phyloP scores from a whole-genome alignment of 2,888 invertebrate genomes.

The Hartigia nigra region DNA sequence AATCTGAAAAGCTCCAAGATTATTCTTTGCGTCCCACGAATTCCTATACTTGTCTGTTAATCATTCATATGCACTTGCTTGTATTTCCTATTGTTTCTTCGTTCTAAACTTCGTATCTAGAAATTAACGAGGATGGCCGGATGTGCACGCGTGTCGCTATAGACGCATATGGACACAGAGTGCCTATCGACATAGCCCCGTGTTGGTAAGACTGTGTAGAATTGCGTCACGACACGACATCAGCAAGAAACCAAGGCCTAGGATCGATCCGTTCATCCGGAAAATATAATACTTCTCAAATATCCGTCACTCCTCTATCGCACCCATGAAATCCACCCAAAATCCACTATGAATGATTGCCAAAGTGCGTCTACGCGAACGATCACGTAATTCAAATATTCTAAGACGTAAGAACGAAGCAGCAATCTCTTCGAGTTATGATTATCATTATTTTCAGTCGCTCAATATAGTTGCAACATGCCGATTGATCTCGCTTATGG shows the following conservation, averaged over 20 bases:
- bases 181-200: neutral
- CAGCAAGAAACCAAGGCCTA: neutral
- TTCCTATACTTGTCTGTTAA: neutral
- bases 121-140: neutral
- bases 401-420: neutral
- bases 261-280: slow-evolving; percentile 9
- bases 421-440: neutral
- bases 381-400: neutral
- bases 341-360: neutral
- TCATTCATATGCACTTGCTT: neutral
- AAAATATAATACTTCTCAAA: slow-evolving; percentile 5
- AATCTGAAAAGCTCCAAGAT: neutral
- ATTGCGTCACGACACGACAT: slow-evolving; percentile 2
- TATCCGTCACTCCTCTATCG: neutral
- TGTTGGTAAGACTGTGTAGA: neutral
- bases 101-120: neutral
- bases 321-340: neutral
- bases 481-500: too few species aligned
- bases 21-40: neutral
- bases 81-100: neutral
- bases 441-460: neutral
- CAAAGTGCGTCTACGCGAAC: neutral
- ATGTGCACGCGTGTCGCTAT: neutral
- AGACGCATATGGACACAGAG: neutral
- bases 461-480: neutral